These are phyloP conservation scores for Leucoraja ocellata DNA, from an alignment of 2,797 vertebrate genomes.

Conservation along the genomic window DNA sequence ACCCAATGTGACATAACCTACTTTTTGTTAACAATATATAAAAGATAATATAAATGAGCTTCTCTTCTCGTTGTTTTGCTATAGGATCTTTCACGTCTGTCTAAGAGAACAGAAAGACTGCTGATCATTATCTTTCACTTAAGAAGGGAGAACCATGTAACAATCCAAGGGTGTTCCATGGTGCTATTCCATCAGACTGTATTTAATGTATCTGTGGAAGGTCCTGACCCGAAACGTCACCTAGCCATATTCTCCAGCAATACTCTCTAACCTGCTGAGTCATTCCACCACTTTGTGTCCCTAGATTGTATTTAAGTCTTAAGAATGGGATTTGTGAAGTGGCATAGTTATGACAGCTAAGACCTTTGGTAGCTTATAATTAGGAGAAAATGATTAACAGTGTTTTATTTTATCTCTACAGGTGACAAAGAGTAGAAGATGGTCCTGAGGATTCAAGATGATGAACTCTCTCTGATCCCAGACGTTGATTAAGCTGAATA, in stretches of 20 bases:
- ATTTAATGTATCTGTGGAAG: background rate
- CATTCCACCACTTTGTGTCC: too few species aligned
- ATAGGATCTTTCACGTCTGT: background rate
- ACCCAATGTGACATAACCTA: too few species aligned
- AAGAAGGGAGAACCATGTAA: background rate
- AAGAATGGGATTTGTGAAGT: background rate
- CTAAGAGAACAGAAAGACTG: background rate
- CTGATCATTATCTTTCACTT: background rate
- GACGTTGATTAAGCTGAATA: conserved; percentile 93
- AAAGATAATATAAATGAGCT: background rate
- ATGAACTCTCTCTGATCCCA: conserved; percentile 72
- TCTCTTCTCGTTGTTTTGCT: background rate
- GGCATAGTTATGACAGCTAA: background rate
- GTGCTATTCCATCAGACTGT: too few species aligned
- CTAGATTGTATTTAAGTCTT: background rate
- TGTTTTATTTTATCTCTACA: conserved; percentile 4
- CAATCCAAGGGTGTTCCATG: background rate
- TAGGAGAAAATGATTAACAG: background rate
- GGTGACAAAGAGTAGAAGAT: conserved; percentile 31
- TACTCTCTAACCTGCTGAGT: too few species aligned
- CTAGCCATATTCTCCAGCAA: too few species aligned
- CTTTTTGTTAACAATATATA: background rate
- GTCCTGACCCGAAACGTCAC: too few species aligned
- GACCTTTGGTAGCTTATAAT: background rate
- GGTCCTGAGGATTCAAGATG: conserved; percentile 42